phyloP scores from a whole-genome alignment of 2,888 invertebrate species.

The Aelia acuminata region DNA sequence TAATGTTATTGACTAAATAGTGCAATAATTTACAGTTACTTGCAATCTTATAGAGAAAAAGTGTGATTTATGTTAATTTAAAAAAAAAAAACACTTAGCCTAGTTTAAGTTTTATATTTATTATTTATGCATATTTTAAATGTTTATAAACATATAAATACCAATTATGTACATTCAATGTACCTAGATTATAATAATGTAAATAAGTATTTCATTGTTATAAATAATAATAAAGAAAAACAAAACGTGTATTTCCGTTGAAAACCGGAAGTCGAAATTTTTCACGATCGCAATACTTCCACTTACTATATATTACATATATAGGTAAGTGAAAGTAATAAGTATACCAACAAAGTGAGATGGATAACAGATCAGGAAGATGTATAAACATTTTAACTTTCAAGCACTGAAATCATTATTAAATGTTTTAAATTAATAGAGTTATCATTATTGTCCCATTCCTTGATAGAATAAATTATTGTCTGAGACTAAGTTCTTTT shows the following conservation, averaged over 20 bases:
- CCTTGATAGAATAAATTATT: background rate
- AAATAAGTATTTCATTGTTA: conserved; percentile 57
- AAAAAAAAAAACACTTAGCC: conserved; percentile 19
- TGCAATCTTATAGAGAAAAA: conserved; percentile 45
- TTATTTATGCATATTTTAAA: conserved; percentile 55
- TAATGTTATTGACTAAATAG: background rate
- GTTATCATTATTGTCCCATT: background rate
- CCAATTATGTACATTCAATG: conserved; percentile 52
- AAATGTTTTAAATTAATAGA: conserved; percentile 54
- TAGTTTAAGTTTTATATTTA: conserved; percentile 52
- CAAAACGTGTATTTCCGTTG: no score
- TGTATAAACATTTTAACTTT: conserved; percentile 50
- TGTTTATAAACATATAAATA: conserved; percentile 53
- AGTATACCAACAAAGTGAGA: conserved; percentile 40
- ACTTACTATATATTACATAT: no score
- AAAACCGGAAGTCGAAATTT: no score
- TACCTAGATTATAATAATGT: conserved; percentile 44
- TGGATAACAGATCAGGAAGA: background rate
- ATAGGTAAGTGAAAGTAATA: no score
- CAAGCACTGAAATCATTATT: conserved; percentile 59
- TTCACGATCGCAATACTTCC: no score
- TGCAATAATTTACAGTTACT: conserved; percentile 36
- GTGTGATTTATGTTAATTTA: conserved; percentile 36
- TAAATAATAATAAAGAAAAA: conserved; percentile 25
- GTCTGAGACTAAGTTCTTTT: background rate